Conservation (phyloP, 2,797 vertebrate genomes). For the Australoheros facetus region DNA sequence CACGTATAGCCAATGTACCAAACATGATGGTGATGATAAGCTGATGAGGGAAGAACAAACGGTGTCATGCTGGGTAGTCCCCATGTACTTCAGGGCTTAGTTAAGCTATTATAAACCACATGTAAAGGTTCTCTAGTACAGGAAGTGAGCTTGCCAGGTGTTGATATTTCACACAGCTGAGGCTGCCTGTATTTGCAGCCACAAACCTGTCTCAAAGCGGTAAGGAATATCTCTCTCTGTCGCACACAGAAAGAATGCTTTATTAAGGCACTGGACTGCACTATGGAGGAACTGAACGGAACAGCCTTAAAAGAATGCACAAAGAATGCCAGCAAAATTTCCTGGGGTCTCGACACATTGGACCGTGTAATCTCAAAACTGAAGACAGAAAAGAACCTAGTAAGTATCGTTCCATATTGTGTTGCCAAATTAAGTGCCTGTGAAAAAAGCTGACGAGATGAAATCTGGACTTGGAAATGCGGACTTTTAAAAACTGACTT, state of each 20-base stretch:
- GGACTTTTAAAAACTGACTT: neutral
- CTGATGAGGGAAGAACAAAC: neutral
- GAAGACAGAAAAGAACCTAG: accelerated
- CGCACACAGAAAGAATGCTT: slow-evolving; percentile 21
- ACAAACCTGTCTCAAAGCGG: slow-evolving; percentile 26
- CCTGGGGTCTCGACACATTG: accelerated
- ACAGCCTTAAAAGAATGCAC: accelerated
- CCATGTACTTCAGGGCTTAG: slow-evolving; percentile 37
- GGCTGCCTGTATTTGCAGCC: slow-evolving; percentile 28
- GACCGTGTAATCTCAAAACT: accelerated
- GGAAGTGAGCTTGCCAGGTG: slow-evolving; percentile 66
- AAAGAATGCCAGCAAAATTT: accelerated
- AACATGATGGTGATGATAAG: neutral
- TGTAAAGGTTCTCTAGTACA: slow-evolving; percentile 68
- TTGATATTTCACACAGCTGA: slow-evolving; percentile 42
- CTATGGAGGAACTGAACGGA: accelerated
- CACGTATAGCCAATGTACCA: neutral
- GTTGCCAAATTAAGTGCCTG: neutral
- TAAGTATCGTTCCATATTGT: slow-evolving; percentile 41
- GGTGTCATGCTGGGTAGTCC: slow-evolving; percentile 25
- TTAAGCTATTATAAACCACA: slow-evolving; percentile 64
- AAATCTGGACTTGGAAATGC: neutral
- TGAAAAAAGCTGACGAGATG: neutral
- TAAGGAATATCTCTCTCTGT: slow-evolving; percentile 11
- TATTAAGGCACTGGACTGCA: slow-evolving; percentile 33